Evolutionary conservation across 2,113 vertebrate species (phyloP), one percentile per base, ranked within the genome.

Genomic region (Apistogramma diplotaenia): DNA sequence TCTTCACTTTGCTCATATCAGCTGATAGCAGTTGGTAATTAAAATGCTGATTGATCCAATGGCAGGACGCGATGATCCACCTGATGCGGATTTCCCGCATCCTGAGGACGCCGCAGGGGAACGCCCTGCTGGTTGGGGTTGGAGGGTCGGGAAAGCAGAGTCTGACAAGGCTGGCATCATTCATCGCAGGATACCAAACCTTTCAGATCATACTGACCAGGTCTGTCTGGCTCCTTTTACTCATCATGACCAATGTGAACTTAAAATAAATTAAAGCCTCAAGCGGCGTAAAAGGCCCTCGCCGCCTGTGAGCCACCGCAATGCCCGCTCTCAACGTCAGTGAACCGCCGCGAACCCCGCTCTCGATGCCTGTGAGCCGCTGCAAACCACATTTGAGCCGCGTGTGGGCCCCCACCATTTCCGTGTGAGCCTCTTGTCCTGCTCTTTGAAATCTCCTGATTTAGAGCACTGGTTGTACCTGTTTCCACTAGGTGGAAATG

Each of bases 111-210:
- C 94, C 95, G 3, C 95, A 94, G 91, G 96, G 96, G 73, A 96
- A 96, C 89, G 96, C 96, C 9, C 83, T 97, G 84, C 77, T 97
- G 81, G 96, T 97, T 19, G 96, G 96, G 27, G 96, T 97, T 9
- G 96, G 96, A 4, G 96, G 96, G 75, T 97, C 96, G 18, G 96
- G 96, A 60, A 97, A 96, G 83, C 96, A 96, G 90, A 97, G 96
- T 75, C 93, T 97, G 86, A 96, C 95, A 46, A 93, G 95, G 79
- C 82, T 97, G 53, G 94, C 96, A 0, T 96, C 96, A 1, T 96
- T 94, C 82, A 96, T 97, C 82, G 95, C 96, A 60, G 96, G 96
- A 86, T 96, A 96, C 9, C 93, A 96, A 73, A 97, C 79, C 70
- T 97, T 96, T 90, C 96, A 97, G 90, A 96, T 97, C 86, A 94